Conservation (phyloP, 2,113 vertebrate species). For the Acrocephalus arundinaceus region DNA sequence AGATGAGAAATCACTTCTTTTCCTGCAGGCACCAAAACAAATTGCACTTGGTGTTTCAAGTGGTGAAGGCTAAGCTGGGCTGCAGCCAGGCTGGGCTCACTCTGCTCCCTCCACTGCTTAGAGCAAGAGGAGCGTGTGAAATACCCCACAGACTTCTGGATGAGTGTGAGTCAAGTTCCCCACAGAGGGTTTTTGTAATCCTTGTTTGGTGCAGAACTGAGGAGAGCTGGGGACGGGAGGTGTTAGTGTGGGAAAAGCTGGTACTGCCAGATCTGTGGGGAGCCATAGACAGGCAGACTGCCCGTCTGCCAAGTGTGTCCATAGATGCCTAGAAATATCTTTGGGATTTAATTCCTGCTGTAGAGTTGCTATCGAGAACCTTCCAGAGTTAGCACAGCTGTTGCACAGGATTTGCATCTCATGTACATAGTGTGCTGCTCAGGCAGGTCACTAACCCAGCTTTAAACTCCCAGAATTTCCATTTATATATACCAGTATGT, state of each 20-base stretch:
- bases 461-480: neutral
- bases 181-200: neutral
- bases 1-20: neutral
- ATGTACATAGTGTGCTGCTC: fast-evolving
- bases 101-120: neutral
- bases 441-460: neutral
- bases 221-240: neutral
- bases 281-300: neutral
- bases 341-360: neutral
- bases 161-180: neutral
- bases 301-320: neutral
- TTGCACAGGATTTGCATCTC: neutral
- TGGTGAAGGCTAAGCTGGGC: neutral
- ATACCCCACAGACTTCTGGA: neutral
- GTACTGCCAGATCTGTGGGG: neutral
- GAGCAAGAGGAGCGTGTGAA: neutral
- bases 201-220: neutral
- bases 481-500: neutral
- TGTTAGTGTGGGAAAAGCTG: neutral
- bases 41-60: neutral
- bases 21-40: constrained; percentile 3
- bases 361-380: neutral
- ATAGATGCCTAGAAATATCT: neutral
- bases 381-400: neutral
- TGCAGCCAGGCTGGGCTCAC: neutral